Base-by-base conservation (phyloP, 2,797 vertebrate genomes). In the Phylloscopus collybita region DNA sequence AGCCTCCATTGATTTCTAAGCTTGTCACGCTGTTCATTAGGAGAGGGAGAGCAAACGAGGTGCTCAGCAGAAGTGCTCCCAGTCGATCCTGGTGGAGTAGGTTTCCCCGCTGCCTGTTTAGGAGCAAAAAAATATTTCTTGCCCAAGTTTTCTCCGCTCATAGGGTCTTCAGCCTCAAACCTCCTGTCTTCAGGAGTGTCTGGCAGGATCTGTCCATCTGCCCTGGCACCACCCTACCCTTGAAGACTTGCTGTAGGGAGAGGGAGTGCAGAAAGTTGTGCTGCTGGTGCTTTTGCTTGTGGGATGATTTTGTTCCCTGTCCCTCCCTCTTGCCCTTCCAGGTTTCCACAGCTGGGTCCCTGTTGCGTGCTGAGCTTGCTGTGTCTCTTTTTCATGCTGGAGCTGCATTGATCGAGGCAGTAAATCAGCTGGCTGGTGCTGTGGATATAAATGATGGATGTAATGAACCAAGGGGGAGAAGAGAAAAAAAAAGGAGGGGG, bases 1-100 rank as follows among this genome's bases (percentile, higher is more conserved):
- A 85, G 73, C 70, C 93, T 73, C 90, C 96, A 90, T 96, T 86
- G 96, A 97, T 94, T 94, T 89, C 92, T 86, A 15, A 88, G 88
- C 94, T 91, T 51, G 59, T 96, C 91, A 57, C 6, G 10, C 66
- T 61, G 75, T 38, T 96, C 87, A 65, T 93, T 96, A 95, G 71
- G 69, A 75, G 56, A 51, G 51, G 80, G 76, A 91, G 85, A 66
- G 82, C 14, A 9, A 85, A 84, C 21, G 21, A 86, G 88, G 74
- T 72, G 75, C 75, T 83, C 81, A 74, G 84, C 64, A 75, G 79
- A 65, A 95, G 62, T 40, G 53, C 54, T 73, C 49, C 1, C 2
- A 30, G 61, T 53, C 1, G 0, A 42, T 75, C 30, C 74, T 51
- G 56, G 29, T 49, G 65, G 66, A 79, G 47, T 26, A 16, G 22